Conservation (phyloP, 2,888 invertebrate genomes). For the Ophion obscuratus region DNA sequence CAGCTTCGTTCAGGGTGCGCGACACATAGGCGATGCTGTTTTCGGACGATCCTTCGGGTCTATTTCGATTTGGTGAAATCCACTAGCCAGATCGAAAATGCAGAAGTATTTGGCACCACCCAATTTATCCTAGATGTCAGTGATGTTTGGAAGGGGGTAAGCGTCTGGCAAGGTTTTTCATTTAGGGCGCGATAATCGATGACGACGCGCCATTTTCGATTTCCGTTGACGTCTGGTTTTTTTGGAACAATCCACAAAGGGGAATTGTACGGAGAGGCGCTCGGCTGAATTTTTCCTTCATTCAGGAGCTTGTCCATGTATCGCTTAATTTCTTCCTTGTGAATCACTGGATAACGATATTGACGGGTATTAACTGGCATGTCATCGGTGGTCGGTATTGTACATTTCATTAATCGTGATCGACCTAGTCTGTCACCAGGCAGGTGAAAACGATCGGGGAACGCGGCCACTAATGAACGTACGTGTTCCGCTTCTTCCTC, state of each 20-base stretch:
- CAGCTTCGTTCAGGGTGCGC: background rate
- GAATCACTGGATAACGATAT: too few relatives aligned
- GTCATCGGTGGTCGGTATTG: too few relatives aligned
- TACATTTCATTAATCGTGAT: too few relatives aligned
- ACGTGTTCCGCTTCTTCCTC: background rate
- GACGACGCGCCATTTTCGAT: background rate
- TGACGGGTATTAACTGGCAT: too few relatives aligned
- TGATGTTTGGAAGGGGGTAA: background rate
- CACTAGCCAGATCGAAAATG: background rate
- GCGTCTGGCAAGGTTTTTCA: background rate
- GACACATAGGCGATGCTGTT: background rate
- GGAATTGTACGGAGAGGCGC: too few relatives aligned
- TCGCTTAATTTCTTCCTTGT: too few relatives aligned
- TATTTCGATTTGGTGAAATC: background rate
- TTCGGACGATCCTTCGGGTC: background rate
- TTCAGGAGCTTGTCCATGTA: too few relatives aligned
- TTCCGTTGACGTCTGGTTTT: background rate
- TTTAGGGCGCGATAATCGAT: background rate
- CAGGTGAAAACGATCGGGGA: background rate
- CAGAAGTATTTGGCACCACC: background rate
- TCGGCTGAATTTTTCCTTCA: too few relatives aligned
- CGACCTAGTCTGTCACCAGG: slow-evolving; percentile 1
- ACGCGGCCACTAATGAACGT: background rate
- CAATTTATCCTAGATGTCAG: background rate
- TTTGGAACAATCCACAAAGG: background rate